These are phyloP conservation scores for Porites australiensis DNA, from an alignment of 64 coral and sea anemone genomes.

Conservation along the genomic window DNA sequence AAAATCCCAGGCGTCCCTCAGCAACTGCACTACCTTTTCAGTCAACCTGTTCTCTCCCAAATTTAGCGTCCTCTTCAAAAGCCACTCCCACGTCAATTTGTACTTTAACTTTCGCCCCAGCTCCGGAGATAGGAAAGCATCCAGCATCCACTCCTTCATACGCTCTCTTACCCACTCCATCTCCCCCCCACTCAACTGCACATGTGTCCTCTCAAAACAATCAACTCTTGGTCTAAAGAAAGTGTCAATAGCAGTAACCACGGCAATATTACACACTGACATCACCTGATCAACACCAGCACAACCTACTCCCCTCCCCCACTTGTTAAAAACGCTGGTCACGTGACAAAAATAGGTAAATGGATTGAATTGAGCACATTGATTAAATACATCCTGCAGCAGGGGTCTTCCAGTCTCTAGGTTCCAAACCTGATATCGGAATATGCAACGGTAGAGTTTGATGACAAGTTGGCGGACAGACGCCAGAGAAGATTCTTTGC, in stretches of 20 bases:
- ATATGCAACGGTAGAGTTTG: not conserved
- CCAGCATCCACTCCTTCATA: not conserved
- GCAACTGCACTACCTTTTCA: no score
- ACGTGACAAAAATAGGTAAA: constrained; percentile 17
- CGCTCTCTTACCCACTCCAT: no score
- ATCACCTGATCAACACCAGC: not conserved
- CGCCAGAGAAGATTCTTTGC: not conserved
- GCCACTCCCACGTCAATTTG: no score
- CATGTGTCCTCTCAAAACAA: no score
- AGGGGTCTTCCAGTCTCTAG: not conserved
- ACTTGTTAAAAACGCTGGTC: no score
- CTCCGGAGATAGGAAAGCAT: not conserved
- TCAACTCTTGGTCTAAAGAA: not conserved
- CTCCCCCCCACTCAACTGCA: no score
- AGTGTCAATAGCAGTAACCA: not conserved
- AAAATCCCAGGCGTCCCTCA: no score
- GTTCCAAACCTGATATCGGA: not conserved
- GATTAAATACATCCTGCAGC: not conserved
- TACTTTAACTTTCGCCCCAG: not conserved
- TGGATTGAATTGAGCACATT: not conserved
- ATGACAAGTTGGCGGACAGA: not conserved
- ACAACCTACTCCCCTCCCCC: not conserved
- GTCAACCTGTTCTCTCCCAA: no score
- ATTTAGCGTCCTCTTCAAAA: no score
- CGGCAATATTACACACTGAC: constrained; percentile 22